Evolutionary conservation across 1,140 invertebrate genomes (phyloP), one percentile per base, ranked within the genome.

Genomic region (Euura lappo): DNA sequence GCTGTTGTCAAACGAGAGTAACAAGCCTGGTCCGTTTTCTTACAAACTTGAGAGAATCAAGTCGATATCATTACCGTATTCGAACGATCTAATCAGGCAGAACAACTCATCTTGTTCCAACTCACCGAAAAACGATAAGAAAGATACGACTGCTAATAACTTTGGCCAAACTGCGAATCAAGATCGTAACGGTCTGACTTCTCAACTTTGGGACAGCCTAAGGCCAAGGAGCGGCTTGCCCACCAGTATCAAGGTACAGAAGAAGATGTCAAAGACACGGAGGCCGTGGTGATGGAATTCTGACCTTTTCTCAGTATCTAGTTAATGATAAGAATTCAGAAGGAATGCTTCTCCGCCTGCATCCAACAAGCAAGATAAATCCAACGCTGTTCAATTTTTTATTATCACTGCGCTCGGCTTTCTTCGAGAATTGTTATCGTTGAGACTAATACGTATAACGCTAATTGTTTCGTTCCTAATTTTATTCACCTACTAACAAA

Each of bases 241-340:
- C 83, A 85, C 80, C 84, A 84, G 79, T 85, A 86, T 84, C 84
- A 83, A 86, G 84, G 84, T 86, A 86, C 81, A 83, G 82, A 84
- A 78, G 81, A 84, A 28, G 68, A 81, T 75, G 72, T 85, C 77
- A 84, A 83, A 8, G 8, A 67, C n/a, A 6, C 8, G 47, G 11
- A 51, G 11, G 47, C 47, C 7, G 7, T 51, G 47, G 47, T 51
- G 47, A 2, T 51, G 47, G 47, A 51, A 51, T 51, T 51, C 7
- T 51, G 7, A 51, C n/a, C n/a, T 51, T 28, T 28, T 28, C 28
- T 28, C 28, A 28, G 28, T 28, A 51, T 51, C 47, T 8, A 8
- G 11, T 8, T 51, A n/a, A 51, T 51, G 47, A 51, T 2, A 51
- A 51, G 47, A n/a, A 28, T 28, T 28, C 28, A 28, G 28, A 28